Conservation (phyloP, 1,140 invertebrate genomes). For the Drosophila arizonae region DNA sequence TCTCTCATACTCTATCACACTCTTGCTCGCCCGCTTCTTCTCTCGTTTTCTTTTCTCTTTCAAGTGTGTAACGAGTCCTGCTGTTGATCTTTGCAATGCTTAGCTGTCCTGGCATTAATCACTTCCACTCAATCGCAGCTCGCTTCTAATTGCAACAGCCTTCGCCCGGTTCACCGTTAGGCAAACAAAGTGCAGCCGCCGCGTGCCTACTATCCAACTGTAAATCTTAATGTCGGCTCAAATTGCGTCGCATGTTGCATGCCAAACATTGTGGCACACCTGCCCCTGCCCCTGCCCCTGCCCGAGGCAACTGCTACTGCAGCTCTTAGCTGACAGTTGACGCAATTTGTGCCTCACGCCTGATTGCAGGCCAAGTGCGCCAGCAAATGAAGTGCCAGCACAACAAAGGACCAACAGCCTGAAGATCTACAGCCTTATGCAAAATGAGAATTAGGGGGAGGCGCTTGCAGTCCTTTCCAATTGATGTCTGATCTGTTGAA, state of each 20-base stretch:
- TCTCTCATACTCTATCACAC: conserved; percentile 2
- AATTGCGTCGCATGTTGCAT: conserved; percentile 64
- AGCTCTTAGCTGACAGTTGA: conserved; percentile 6
- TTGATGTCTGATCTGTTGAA: conserved; percentile 15
- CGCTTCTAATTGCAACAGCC: conserved; percentile 52
- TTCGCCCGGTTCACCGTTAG: conserved; percentile 38
- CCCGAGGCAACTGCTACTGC: neutral
- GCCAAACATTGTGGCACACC: conserved; percentile 45
- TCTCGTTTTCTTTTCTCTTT: neutral
- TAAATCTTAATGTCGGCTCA: conserved; percentile 60
- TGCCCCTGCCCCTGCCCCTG: conserved; percentile 18
- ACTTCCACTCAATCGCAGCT: conserved; percentile 56
- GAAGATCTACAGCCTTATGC: conserved; percentile 28
- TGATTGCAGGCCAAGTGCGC: conserved; percentile 44
- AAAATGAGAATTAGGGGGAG: conserved; percentile 18
- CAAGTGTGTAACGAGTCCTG: neutral
- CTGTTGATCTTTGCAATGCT: conserved; percentile 12
- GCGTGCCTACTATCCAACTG: conserved; percentile 50
- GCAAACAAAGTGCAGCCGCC: conserved; percentile 39
- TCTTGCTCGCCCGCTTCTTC: neutral
- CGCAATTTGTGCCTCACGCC: conserved; percentile 31
- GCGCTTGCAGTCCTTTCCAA: conserved; percentile 7
- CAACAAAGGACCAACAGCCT: conserved; percentile 27
- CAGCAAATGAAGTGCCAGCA: conserved; percentile 46
- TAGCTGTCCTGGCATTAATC: conserved; percentile 52